Percentiles rank a stretch among this genome's conserved stretches.
phyloP scores from a whole-genome alignment of 2,113 vertebrate species.

The Chelonoidis abingdonii region DNA sequence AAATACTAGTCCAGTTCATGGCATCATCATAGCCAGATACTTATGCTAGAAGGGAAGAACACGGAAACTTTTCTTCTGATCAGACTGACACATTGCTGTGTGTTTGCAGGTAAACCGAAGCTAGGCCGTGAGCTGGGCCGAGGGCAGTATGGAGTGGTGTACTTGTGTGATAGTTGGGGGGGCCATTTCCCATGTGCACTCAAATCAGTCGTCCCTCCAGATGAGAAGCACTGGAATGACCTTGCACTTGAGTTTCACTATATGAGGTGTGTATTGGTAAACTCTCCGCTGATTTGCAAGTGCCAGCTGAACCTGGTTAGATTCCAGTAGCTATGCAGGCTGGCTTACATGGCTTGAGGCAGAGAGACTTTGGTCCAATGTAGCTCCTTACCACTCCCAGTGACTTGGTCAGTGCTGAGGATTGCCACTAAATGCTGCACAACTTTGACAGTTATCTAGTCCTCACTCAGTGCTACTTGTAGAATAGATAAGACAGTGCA shows the following conservation, averaged over 20 bases:
- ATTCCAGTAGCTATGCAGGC: not conserved
- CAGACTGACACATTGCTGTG: not conserved
- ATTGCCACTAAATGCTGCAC: not conserved
- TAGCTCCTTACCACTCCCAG: fast-evolving
- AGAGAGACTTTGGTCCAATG: not conserved
- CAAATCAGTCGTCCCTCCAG: conserved; percentile 96
- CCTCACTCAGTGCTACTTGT: not conserved
- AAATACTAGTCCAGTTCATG: not conserved
- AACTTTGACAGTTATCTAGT: not conserved
- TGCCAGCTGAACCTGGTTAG: fast-evolving
- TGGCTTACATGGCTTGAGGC: not conserved
- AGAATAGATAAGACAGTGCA: not conserved
- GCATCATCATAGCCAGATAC: not conserved
- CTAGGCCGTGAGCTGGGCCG: conserved; percentile 94
- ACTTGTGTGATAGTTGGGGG: conserved; percentile 95
- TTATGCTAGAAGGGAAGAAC: not conserved
- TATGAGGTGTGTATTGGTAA: conserved; percentile 83
- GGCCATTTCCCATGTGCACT: conserved; percentile 94
- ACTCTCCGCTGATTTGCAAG: fast-evolving
- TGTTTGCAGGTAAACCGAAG: conserved; percentile 90
- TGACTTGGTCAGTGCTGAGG: not conserved
- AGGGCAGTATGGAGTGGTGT: conserved; percentile 98
- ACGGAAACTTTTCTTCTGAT: not conserved
- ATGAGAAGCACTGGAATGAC: conserved; percentile 99
- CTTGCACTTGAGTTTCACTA: conserved; percentile 98